Evolutionary conservation across 2,797 vertebrate species (phyloP), one percentile per base, ranked within the genome.

Genomic region (Microchirus variegatus): DNA sequence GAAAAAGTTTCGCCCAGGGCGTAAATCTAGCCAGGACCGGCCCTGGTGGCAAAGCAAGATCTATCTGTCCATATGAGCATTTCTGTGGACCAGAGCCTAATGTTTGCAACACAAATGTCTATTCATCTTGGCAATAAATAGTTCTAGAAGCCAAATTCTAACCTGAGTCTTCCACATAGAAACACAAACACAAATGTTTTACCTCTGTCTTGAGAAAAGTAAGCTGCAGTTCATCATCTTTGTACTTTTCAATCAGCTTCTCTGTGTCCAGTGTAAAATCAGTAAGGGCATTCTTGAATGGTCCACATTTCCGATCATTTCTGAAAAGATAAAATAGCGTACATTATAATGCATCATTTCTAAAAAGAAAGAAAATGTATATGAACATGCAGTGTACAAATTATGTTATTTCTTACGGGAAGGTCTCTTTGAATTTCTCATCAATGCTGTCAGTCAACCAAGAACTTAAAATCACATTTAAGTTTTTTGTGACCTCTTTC

Each of bases 191-290:
- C 17, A 19, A 4, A 1, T 5, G 44, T 36, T 51, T 60, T 75
- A 82, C 82, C 82, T 81, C 76, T 18, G 69, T 74, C n/a, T 26
- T 5, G 3, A 87, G 69, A 62, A 81, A 86, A 44, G 0, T 65
- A 55, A 87, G 67, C 19, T 80, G 69, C 47, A 86, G 60, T 47
- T 57, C 0, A 0, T 80, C 12, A 3, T 59, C 11, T 50, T 73
- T 60, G 77, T 72, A 42, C 37, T 75, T 14, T 4, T 59, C 0
- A 55, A 43, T 64, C 55, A 74, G 1, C 0, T 0, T n/a, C n/a
- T 63, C 10, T 10, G 52, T 84, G 54, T 1, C 38, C 41, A 87
- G 77, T 47, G 79, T 72, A 74, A 84, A 82, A 0, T 0, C 0
- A 1, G 12, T 16, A 38, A 87, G 72, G 47, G 6, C 47, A 5